Conservation (phyloP, 1,140 invertebrate genomes). For the Ridgeia piscesae region DNA sequence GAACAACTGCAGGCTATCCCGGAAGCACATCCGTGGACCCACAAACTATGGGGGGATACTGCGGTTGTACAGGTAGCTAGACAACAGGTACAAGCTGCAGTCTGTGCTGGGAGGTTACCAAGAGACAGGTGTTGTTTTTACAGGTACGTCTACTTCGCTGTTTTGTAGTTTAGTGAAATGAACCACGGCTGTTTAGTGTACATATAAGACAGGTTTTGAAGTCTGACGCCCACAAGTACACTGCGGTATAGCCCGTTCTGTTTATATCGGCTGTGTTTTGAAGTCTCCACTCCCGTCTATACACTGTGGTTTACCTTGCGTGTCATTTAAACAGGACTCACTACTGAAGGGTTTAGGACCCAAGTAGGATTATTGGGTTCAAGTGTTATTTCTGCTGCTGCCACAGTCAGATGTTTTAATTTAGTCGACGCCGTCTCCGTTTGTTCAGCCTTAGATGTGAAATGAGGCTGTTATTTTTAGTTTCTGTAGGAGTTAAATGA, state of each 20-base stretch:
- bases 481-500: too few relatives aligned
- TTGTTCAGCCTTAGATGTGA: background rate
- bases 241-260: background rate
- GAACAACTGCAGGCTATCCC: background rate
- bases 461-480: too few relatives aligned
- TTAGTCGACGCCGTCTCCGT: background rate
- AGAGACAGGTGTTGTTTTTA: background rate
- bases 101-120: background rate
- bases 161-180: background rate
- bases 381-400: background rate
- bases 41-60: background rate
- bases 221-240: background rate
- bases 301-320: background rate
- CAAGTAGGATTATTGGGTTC: background rate
- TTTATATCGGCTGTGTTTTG: too few relatives aligned
- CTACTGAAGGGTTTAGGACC: background rate
- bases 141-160: background rate
- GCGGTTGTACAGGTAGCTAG: background rate
- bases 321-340: background rate
- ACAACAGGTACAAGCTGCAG: background rate
- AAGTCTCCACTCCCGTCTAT: background rate
- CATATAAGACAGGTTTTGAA: background rate
- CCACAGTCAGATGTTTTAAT: background rate
- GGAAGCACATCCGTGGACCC: background rate
- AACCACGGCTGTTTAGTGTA: background rate